Evolutionary conservation across 2,888 invertebrate genomes (phyloP).

Genomic region (Druceiella hillmani): DNA sequence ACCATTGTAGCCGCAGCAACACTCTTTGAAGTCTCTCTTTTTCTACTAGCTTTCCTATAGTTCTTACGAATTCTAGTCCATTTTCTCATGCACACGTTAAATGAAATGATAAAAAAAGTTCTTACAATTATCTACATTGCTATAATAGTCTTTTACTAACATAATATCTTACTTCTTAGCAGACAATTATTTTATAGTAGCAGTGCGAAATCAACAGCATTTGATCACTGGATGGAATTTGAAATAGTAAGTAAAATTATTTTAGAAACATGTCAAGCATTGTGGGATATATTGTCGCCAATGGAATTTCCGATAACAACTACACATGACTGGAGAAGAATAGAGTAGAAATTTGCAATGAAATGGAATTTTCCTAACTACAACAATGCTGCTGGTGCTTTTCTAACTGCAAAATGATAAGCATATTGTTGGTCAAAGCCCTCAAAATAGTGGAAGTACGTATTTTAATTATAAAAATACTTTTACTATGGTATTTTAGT

Average conservation of each 20-base stretch:
- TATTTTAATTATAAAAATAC: too few relatives aligned
- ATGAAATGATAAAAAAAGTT: constrained; percentile 10
- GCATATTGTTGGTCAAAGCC: too few relatives aligned
- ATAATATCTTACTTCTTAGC: constrained; percentile 10
- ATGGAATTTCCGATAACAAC: too few relatives aligned
- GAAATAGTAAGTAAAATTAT: constrained; percentile 14
- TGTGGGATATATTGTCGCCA: constrained; percentile 11
- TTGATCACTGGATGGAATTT: constrained; percentile 12
- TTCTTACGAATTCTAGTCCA: constrained; percentile 14
- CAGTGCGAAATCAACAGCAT: constrained; percentile 15
- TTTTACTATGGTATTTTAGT: too few relatives aligned
- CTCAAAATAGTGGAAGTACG: too few relatives aligned
- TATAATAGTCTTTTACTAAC: constrained; percentile 10
- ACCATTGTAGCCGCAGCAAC: constrained; percentile 15
- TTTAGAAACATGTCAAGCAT: constrained; percentile 11
- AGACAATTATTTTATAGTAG: constrained; percentile 12
- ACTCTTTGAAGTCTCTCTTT: too few relatives aligned
- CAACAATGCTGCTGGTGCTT: too few relatives aligned
- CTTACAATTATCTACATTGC: constrained; percentile 9
- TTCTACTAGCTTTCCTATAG: constrained; percentile 13
- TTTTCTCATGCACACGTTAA: constrained; percentile 12
- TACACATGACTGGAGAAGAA: too few relatives aligned
- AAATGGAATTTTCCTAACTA: too few relatives aligned
- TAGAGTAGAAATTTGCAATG: too few relatives aligned
- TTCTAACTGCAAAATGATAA: too few relatives aligned